Conservation (phyloP, 2,113 vertebrate species). For the Sapayoa aenigma region DNA sequence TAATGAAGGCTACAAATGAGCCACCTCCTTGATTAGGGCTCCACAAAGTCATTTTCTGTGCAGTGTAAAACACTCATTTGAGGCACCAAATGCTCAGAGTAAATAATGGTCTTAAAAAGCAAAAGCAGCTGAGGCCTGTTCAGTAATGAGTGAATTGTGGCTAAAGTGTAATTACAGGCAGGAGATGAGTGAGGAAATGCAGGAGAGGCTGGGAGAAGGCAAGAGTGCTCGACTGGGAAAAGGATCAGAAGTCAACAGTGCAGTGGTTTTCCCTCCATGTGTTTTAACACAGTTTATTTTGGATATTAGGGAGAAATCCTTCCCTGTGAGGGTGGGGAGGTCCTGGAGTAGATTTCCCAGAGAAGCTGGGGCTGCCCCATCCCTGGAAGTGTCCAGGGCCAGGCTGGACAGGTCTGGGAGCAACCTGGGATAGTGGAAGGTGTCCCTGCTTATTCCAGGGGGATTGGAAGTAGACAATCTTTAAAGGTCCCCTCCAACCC, state of each 20-base stretch:
- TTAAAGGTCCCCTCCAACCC: neutral
- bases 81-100: neutral
- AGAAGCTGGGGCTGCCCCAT: neutral
- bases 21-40: neutral
- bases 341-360: neutral
- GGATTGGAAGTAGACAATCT: neutral
- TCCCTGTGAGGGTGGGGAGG: neutral
- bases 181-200: neutral
- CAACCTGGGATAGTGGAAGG: neutral
- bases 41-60: neutral
- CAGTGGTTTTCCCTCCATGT: accelerated
- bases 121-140: slow-evolving; percentile 1
- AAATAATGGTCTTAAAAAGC: slow-evolving; percentile 29
- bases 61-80: neutral
- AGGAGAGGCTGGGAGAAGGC: neutral
- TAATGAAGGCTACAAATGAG: neutral
- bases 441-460: neutral
- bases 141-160: neutral
- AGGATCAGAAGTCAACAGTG: neutral
- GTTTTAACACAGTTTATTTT: neutral
- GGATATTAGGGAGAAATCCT: neutral
- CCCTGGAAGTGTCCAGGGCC: neutral
- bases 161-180: slow-evolving; percentile 1
- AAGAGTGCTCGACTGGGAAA: neutral
- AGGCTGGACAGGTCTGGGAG: too few species aligned